These are phyloP conservation scores for Channa striata DNA, from an alignment of 2,797 vertebrate genomes.

Conservation along the genomic window DNA sequence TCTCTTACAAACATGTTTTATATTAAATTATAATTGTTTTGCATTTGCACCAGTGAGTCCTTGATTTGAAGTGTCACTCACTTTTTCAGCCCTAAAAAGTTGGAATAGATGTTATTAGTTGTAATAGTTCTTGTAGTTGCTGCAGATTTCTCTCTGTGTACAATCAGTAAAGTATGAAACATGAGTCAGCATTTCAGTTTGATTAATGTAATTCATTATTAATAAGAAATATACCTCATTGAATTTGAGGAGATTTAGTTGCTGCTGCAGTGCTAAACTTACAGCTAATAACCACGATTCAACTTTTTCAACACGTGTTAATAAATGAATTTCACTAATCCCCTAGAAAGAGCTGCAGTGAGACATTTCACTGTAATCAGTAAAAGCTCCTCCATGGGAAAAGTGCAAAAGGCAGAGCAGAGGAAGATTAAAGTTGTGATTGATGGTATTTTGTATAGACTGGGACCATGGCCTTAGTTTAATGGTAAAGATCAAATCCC, in stretches of 20 bases:
- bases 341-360: constrained; percentile 24
- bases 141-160: neutral
- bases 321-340: constrained; percentile 24
- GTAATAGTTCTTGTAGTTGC: neutral
- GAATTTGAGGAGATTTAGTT: constrained; percentile 1
- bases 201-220: constrained; percentile 1
- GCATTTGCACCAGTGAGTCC: neutral
- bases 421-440: constrained; percentile 67
- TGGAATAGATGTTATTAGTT: neutral
- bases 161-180: neutral
- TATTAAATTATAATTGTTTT: constrained; percentile 16
- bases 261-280: constrained; percentile 6
- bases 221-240: neutral
- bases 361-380: constrained; percentile 46
- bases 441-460: constrained; percentile 62
- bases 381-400: constrained; percentile 39
- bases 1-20: constrained; percentile 7
- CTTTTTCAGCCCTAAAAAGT: neutral
- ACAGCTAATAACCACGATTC: constrained; percentile 2
- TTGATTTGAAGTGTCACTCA: too few species aligned
- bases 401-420: constrained; percentile 50
- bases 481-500: constrained; percentile 75
- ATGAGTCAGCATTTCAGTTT: neutral
- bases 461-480: constrained; percentile 60
- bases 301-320: constrained; percentile 17